phyloP scores from a whole-genome alignment of 1,140 invertebrate genomes.

The Anagrus nilaparvatae region DNA sequence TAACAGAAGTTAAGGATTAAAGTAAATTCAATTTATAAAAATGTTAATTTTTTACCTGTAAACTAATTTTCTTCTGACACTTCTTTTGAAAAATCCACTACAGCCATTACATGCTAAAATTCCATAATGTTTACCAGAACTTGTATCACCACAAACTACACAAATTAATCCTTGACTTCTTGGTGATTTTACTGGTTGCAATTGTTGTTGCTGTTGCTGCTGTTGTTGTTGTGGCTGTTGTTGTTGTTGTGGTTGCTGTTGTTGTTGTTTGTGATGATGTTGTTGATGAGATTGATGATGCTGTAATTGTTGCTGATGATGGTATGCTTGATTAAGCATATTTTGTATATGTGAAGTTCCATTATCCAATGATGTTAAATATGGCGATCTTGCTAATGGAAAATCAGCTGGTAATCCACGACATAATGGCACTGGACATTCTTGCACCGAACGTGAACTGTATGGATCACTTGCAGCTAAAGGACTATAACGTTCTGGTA shows the following conservation, averaged over 20 bases:
- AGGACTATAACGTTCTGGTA: conserved; percentile 40
- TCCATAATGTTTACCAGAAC: conserved; percentile 95
- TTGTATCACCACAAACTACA: conserved; percentile 94
- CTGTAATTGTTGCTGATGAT: conserved; percentile 24
- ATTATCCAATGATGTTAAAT: conserved; percentile 35
- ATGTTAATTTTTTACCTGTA: conserved; percentile 95
- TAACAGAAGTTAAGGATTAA: neutral
- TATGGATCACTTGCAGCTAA: conserved; percentile 33
- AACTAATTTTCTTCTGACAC: conserved; percentile 91
- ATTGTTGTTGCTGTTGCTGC: conserved; percentile 24
- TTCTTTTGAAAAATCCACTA: conserved; percentile 97
- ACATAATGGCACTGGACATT: conserved; percentile 34
- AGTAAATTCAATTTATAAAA: neutral
- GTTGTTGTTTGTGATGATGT: conserved; percentile 14
- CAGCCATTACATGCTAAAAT: conserved; percentile 99
- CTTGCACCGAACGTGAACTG: conserved; percentile 32
- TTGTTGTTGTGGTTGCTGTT: conserved; percentile 24
- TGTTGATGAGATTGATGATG: conserved; percentile 23
- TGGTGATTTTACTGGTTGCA: conserved; percentile 32
- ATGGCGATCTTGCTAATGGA: conserved; percentile 35
- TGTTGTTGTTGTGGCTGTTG: conserved; percentile 24
- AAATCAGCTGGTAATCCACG: conserved; percentile 34
- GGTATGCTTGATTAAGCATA: conserved; percentile 29
- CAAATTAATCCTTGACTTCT: conserved; percentile 65
- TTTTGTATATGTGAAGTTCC: conserved; percentile 37